Base-by-base conservation (phyloP, 2,113 vertebrate genomes). In the Ctenomys sociabilis region DNA sequence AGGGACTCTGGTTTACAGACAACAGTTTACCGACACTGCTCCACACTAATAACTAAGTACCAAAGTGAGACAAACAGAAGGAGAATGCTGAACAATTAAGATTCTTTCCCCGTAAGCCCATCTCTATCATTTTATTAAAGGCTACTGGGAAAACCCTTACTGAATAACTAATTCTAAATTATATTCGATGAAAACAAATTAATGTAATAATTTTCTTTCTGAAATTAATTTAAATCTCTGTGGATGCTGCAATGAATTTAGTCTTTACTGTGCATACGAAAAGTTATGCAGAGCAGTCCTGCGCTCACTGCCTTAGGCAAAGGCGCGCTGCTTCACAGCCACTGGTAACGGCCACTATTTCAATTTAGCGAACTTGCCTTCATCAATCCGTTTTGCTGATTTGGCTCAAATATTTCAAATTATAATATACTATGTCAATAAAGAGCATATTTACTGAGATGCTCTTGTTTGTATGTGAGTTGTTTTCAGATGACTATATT, bases 151-250 rank as follows among this genome's bases (percentile, higher is more conserved):
- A 98, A 98, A 98, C 96, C 63, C 98, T 98, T 97, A 98, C 97
- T 97, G 98, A 98, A 99, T 98, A 98, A 98, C 98, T 98, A 98
- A 98, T 98, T 98, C 98, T 98, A 98, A 99, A 98, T 98, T 98
- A 98, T 98, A 98, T 98, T 98, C 92, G 97, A 98, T 98, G 98
- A 98, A 99, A 98, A 99, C 98, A 99, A 98, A 99, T 99, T 99
- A 98, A 98, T 98, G 98, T 98, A 98, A 98, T 99, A 98, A 98
- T 98, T 99, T 99, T 99, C 98, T 98, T 98, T 98, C 98, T 98
- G 98, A 99, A 98, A 98, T 98, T 99, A 98, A 98, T 99, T 98
- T 98, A 98, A 98, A 98, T 98, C 98, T 98, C 98, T 97, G 96
- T 45, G 98, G 98, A 98, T 98, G 96, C 96, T 97, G 97, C 97